Evolutionary conservation across 2,797 vertebrate genomes (phyloP).

Genomic region (Brachyrhaphis roseni): DNA sequence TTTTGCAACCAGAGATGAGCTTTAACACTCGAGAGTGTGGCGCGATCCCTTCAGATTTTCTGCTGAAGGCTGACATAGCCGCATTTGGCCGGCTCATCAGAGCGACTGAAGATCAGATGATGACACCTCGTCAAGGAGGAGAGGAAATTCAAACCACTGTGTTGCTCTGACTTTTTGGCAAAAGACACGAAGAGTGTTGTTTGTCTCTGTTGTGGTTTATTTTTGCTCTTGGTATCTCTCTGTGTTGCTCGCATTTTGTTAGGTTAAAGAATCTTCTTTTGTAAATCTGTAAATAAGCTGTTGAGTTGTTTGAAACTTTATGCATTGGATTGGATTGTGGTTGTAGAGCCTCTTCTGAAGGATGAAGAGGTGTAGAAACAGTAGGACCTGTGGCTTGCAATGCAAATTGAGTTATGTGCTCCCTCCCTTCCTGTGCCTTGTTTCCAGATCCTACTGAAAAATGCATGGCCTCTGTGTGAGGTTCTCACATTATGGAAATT

Average conservation of each 20-base stretch:
- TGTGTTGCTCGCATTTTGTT: constrained; percentile 66
- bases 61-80: constrained; percentile 54
- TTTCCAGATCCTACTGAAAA: constrained; percentile 77
- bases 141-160: constrained; percentile 56
- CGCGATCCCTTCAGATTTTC: constrained; percentile 46
- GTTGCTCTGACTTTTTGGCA: constrained; percentile 52
- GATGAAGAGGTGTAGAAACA: constrained; percentile 62
- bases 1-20: constrained; percentile 72
- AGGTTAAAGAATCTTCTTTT: constrained; percentile 58
- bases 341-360: constrained; percentile 61
- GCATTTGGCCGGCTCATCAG: constrained; percentile 55
- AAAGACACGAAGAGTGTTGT: constrained; percentile 47
- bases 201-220: constrained; percentile 50
- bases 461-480: constrained; percentile 78
- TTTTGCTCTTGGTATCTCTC: constrained; percentile 53
- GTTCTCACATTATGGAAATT: constrained; percentile 65
- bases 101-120: constrained; percentile 57
- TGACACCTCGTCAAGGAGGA: constrained; percentile 37
- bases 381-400: constrained; percentile 73
- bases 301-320: constrained; percentile 53
- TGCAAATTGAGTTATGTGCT: constrained; percentile 76
- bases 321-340: constrained; percentile 58
- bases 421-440: constrained; percentile 83
- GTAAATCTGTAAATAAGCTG: constrained; percentile 80
- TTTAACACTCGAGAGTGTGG: constrained; percentile 63